Conservation (phyloP, 2,888 invertebrate species). For the Metallyticus violacea region DNA sequence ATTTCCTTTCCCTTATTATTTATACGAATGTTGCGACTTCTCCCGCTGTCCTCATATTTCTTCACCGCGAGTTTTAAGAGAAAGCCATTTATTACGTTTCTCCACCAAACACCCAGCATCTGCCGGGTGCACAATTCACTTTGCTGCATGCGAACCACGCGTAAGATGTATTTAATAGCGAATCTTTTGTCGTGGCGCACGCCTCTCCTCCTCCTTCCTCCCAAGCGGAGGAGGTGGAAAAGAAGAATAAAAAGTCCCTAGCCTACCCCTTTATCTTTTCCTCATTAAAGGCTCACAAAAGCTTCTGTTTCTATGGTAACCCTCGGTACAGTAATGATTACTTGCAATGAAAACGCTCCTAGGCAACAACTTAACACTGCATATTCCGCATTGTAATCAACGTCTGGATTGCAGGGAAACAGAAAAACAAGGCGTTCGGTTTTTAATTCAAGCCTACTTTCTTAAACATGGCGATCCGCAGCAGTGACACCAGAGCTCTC, state of each 20-base stretch:
- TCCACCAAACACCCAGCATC: constrained; percentile 3
- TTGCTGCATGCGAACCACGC: background rate
- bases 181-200: background rate
- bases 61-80: background rate
- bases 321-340: background rate
- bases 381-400: constrained; percentile 11
- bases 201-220: background rate
- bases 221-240: background rate
- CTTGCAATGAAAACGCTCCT: background rate
- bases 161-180: background rate
- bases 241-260: background rate
- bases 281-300: constrained; percentile 31
- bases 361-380: constrained; percentile 4
- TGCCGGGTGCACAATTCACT: constrained; percentile 4
- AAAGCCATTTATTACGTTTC: background rate
- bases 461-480: too few relatives aligned
- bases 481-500: too few relatives aligned
- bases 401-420: background rate
- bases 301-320: constrained; percentile 21
- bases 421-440: background rate
- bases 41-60: background rate
- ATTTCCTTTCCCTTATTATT: background rate
- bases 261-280: constrained; percentile 17
- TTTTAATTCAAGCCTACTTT: background rate
- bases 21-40: background rate